Conservation (phyloP, 2,113 vertebrate species). For the Podarcis cretensis region DNA sequence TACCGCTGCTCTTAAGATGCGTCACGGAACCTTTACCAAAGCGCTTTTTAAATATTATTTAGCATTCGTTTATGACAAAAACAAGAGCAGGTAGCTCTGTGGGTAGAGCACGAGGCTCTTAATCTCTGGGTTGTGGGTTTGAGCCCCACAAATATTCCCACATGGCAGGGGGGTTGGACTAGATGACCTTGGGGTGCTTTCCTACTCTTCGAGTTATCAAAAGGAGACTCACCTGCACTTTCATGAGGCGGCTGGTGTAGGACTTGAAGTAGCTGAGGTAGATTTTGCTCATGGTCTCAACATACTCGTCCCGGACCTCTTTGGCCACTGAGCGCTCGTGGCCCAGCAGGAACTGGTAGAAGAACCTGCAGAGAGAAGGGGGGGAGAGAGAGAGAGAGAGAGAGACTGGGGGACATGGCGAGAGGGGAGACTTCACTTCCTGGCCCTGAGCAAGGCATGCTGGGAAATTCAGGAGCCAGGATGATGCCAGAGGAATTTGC, state of each 20-base stretch:
- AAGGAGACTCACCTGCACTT: constrained; percentile 85
- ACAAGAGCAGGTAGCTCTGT: too few species aligned
- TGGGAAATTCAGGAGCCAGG: background rate
- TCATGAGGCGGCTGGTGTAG: constrained; percentile 89
- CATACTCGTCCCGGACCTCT: constrained; percentile 90
- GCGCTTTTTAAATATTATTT: too few species aligned
- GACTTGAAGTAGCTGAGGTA: constrained; percentile 94
- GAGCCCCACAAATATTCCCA: too few species aligned
- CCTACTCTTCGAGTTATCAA: too few species aligned
- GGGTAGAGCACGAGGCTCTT: too few species aligned
- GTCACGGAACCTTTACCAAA: too few species aligned
- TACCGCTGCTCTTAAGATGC: too few species aligned
- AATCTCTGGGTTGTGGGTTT: too few species aligned
- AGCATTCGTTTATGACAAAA: too few species aligned
- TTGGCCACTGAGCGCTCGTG: constrained; percentile 89
- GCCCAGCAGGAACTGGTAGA: constrained; percentile 93
- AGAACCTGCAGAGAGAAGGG: constrained; percentile 77
- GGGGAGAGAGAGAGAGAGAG: background rate
- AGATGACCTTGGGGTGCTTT: too few species aligned
- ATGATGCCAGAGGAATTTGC: accelerated
- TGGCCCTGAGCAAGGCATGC: background rate
- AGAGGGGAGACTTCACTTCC: background rate
- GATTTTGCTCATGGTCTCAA: constrained; percentile 94
- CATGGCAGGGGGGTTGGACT: too few species aligned
- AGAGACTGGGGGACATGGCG: background rate